Evolutionary conservation across 2,797 vertebrate genomes (phyloP), one percentile per base, ranked within the genome.

Genomic region (Pseudotriccus pelzelni): DNA sequence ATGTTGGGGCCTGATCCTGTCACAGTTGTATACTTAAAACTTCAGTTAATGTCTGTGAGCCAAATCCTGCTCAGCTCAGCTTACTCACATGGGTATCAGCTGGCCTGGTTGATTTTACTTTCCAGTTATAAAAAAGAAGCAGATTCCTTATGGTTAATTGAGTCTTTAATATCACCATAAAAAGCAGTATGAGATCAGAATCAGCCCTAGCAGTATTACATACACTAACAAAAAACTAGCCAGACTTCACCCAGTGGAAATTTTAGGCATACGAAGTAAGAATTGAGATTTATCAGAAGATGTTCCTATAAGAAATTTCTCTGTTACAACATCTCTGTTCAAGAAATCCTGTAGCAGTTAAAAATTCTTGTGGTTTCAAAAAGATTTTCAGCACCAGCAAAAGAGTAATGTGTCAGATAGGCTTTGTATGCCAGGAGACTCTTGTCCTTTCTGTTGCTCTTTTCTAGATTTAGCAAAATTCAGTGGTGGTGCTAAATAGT

Each of bases 391-490:
- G 12, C 84, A 94, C 90, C 32, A 68, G 84, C 93, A 96, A 93
- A 96, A 97, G 62, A 90, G 52, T 90, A 73, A 80, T 8, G 7
- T 19, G 0, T 87, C 83, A 85, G 86, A 94, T 96, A 96, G 90
- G 68, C 86, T 97, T 95, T 88, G n/a, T 84, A 75, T 85, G 80
- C 74, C 89, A 62, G 58, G 91, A 96, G 93, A 96, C 83, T 94
- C 93, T 89, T 94, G 62, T 97, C 77, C 85, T 89, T 93, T 94
- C 93, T 87, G n/a, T 59, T 91, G 83, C 95, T 96, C 94, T 98
- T 98, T 97, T 97, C 96, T 97, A 98, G 98, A 98, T 98, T 97
- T 98, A 98, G 97, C 98, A 98, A 98, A 99, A 99, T 98, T 98
- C 98, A 98, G 70, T 98, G 98, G 98, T 97, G 93, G 96, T 95